Evolutionary conservation across 2,797 vertebrate genomes (phyloP).

Genomic region (Gymnoscopelus braueri): DNA sequence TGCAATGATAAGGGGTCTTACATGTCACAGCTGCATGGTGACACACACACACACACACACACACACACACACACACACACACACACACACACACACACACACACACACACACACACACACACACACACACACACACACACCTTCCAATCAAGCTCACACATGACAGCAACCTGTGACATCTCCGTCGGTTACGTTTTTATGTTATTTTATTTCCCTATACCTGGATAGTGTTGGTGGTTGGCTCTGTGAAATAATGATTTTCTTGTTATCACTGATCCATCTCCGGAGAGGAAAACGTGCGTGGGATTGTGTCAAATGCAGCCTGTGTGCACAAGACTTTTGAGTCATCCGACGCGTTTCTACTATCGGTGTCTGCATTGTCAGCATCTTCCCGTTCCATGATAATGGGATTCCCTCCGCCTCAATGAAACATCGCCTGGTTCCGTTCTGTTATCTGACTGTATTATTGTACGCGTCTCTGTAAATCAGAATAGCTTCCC

Average conservation of each 20-base stretch:
- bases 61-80: too few relatives aligned
- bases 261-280: conserved; percentile 25
- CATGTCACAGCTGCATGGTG: too few relatives aligned
- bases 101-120: conserved; percentile 7
- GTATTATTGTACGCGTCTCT: conserved; percentile 38
- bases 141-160: conserved; percentile 58
- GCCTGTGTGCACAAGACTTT: conserved; percentile 17
- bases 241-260: conserved; percentile 36
- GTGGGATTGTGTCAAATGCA: conserved; percentile 35
- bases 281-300: conserved; percentile 24
- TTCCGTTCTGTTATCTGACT: conserved; percentile 37
- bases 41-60: too few relatives aligned
- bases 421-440: conserved; percentile 56
- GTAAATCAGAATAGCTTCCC: conserved; percentile 48
- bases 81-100: not conserved
- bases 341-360: conserved; percentile 26
- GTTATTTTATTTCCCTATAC: too few relatives aligned
- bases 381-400: conserved; percentile 57
- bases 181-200: conserved; percentile 8
- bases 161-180: conserved; percentile 42
- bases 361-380: conserved; percentile 56
- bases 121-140: conserved; percentile 24
- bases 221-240: conserved; percentile 12
- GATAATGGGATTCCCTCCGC: conserved; percentile 50
- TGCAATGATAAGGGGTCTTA: too few relatives aligned